Evolutionary conservation across 2,797 vertebrate species (phyloP), one percentile per base, ranked within the genome.

Genomic region (Platalea minor): DNA sequence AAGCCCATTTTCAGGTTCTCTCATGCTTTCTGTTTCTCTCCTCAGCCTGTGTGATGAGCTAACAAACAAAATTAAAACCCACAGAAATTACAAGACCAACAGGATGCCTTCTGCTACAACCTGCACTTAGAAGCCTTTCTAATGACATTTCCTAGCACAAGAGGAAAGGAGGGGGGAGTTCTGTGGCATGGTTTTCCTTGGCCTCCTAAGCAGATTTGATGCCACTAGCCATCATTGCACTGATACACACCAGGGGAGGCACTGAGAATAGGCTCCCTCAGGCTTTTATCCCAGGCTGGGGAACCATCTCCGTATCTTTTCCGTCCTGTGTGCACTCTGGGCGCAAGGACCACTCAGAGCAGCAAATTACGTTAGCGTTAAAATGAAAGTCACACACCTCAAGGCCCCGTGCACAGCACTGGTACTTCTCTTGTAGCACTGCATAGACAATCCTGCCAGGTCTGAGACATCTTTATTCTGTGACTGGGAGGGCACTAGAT

Each of bases 181-280:
- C 65, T 25, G 18, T 43, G 29, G 11, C 29, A 67, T 26, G 39
- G 11, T 33, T 82, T 86, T 59, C 61, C 45, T 65, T 29, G 51
- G 14, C 37, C n/a, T 54, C 46, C 39, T 64, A 79, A 53, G 45
- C 17, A 46, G 46, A 45, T 10, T 45, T 0, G 0, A 45, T 50
- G 61, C 31, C 46, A 25, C 43, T 33, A 54, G 41, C 7, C 5
- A 2, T 79, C 54, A 26, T 15, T 53, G 48, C 43, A 33, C 17
- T 17, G 46, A 19, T 17, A 33, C 13, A 28, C 1, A 0, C 0
- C 23, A 33, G 24, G 10, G 39, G 25, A 41, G 11, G 45, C 48
- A 29, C 54, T 23, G 17, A 28, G 65, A 25, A 63, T 11, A 57
- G 48, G 15, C 14, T 63, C 4, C 8, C 19, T 9, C 8, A 7